Evolutionary conservation across 2,888 invertebrate species (phyloP).

Genomic region (Philhelius pedissequus): DNA sequence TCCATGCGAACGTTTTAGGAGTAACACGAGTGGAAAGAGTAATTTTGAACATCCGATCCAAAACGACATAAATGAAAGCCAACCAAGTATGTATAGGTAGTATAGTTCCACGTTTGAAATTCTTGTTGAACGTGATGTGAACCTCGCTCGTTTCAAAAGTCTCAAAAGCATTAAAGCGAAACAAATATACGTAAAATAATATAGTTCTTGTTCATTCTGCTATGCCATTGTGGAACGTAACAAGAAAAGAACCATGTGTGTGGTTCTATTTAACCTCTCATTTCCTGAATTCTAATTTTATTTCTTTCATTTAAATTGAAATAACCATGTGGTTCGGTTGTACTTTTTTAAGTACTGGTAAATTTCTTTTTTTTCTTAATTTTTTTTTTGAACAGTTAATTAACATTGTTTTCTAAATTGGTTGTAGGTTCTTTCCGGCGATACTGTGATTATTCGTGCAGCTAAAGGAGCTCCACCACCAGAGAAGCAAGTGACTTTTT

Average conservation of each 20-base stretch:
- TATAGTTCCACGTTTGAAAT: too few relatives aligned
- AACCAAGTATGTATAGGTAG: too few relatives aligned
- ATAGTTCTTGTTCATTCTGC: neutral
- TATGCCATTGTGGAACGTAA: neutral
- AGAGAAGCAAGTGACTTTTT: slow-evolving; percentile 94
- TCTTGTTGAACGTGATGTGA: neutral
- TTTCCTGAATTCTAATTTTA: neutral
- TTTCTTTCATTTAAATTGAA: neutral
- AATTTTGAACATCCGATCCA: too few relatives aligned
- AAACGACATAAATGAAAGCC: too few relatives aligned
- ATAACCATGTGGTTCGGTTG: slow-evolving; percentile 18
- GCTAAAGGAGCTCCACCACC: slow-evolving; percentile 92
- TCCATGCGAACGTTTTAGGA: too few relatives aligned
- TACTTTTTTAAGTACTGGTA: neutral
- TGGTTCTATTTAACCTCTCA: slow-evolving; percentile 4
- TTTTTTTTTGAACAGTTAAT: neutral
- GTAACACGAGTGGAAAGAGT: too few relatives aligned
- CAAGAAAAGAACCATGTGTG: neutral
- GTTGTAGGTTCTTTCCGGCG: slow-evolving; percentile 95
- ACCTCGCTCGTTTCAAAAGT: neutral
- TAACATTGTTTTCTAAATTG: neutral
- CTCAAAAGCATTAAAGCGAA: neutral
- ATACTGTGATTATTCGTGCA: slow-evolving; percentile 94
- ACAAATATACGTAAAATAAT: neutral
- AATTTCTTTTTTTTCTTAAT: neutral